Evolutionary conservation across 2,797 vertebrate species (phyloP).

Genomic region (Oryzias dopingdopingensis): DNA sequence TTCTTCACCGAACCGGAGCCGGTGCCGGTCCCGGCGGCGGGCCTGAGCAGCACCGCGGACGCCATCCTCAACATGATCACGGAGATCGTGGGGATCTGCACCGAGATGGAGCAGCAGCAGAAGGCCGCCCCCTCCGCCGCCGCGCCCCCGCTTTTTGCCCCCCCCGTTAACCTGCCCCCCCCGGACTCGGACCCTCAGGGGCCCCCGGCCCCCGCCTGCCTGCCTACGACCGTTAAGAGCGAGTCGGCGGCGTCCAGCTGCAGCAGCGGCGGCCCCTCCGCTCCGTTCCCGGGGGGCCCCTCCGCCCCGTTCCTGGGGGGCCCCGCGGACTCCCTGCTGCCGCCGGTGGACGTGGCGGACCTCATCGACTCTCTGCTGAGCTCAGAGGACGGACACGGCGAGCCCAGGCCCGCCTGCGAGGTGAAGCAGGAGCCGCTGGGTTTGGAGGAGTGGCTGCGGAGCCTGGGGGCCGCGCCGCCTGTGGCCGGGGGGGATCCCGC

Average conservation of each 20-base stretch:
- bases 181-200: constrained; percentile 35
- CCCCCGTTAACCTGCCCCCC: constrained; percentile 3
- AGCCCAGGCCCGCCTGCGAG: constrained; percentile 48
- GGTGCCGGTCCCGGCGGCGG: constrained; percentile 54
- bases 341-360: constrained; percentile 69
- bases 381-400: constrained; percentile 49
- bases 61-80: constrained; percentile 94
- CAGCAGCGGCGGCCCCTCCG: constrained; percentile 73
- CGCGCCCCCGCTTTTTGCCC: constrained; percentile 29
- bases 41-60: constrained; percentile 85
- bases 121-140: constrained; percentile 22
- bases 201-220: constrained; percentile 20
- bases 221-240: constrained; percentile 74
- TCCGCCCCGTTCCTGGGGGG: constrained; percentile 44
- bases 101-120: constrained; percentile 75
- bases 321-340: constrained; percentile 44
- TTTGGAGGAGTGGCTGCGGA: constrained; percentile 63
- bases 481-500: constrained; percentile 41
- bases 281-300: constrained; percentile 36
- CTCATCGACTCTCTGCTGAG: constrained; percentile 70
- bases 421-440: constrained; percentile 75
- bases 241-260: constrained; percentile 76
- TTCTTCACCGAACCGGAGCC: constrained; percentile 75
- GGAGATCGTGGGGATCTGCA: constrained; percentile 90
- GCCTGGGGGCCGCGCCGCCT: constrained; percentile 24